Percentiles rank a stretch among this genome's conserved stretches.
Conservation (phyloP, 2,113 vertebrate species). For the Stigmatopora nigra region DNA sequence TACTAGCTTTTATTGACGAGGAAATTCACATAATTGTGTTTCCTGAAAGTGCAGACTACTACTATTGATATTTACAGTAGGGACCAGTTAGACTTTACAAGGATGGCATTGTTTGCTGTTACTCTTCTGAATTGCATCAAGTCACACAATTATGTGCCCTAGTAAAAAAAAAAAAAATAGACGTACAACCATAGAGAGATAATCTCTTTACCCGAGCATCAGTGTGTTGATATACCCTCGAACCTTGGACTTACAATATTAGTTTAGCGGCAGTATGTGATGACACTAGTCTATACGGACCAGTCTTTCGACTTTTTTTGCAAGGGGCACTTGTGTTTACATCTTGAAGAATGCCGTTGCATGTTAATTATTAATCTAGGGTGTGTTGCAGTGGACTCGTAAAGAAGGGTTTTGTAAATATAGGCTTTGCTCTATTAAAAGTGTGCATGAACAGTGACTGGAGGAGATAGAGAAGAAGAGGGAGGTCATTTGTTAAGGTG, state of each 20-base stretch:
- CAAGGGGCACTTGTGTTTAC: neutral
- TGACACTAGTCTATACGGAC: conserved; percentile 12
- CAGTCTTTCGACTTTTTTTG: conserved; percentile 7
- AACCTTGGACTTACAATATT: conserved; percentile 1
- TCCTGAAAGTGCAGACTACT: conserved; percentile 2
- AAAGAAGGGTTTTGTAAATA: conserved; percentile 29
- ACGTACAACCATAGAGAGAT: conserved; percentile 9
- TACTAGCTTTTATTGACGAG: conserved; percentile 26
- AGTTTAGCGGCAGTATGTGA: neutral
- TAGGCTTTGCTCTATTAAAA: conserved; percentile 15
- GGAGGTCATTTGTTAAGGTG: conserved; percentile 37
- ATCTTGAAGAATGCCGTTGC: conserved; percentile 1
- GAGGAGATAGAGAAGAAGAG: conserved; percentile 11
- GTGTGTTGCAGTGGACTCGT: conserved; percentile 3
- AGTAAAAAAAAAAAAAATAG: neutral
- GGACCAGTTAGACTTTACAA: conserved; percentile 4
- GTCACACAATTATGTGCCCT: conserved; percentile 2
- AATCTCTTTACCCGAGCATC: conserved; percentile 3
- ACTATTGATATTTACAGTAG: neutral
- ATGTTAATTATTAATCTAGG: conserved; percentile 1
- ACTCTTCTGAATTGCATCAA: conserved; percentile 29
- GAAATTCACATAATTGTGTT: conserved; percentile 20
- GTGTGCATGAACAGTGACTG: neutral
- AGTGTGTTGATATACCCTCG: neutral
- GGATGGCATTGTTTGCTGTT: conserved; percentile 17